Evolutionary conservation across 2,888 invertebrate genomes (phyloP), one percentile per base, ranked within the genome.

Genomic region (Macropis europaea): DNA sequence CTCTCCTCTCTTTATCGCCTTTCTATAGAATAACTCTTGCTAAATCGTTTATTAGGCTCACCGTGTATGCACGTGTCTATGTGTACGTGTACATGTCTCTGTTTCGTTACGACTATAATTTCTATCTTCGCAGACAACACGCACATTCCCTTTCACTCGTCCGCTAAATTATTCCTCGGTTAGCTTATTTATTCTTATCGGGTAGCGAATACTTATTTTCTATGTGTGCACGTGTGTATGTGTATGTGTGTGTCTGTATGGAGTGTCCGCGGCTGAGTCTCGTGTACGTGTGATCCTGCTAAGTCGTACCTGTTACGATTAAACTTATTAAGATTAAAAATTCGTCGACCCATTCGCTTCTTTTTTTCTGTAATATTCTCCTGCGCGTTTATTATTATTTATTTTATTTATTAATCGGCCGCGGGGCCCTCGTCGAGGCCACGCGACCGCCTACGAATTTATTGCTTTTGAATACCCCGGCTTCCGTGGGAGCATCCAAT

Each of bases 401-500:
- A 60, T 77, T n/a, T n/a, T n/a, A n/a, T n/a, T n/a, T n/a, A 73
- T 73, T 79, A 74, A 73, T 82, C 72, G 78, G 73, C 48, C 74
- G 76, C 72, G 67, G 38, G 62, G 50, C 32, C 64, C 74, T 74
- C 60, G 42, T 45, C 54, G 66, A 67, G 72, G 69, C 66, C 34
- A 53, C 68, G 74, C 76, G 77, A 71, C 76, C 81, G 74, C 22
- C 77, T 89, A 89, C 88, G 81, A 88, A 84, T 81, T 85, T 89
- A 89, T 89, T 89, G 89, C 88, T 89, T 89, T 89, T 89, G 85
- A 89, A 89, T 89, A 88, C 88, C 87, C 87, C 88, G 89, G 89
- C 88, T 88, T 88, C 84, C 82, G 83, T 88, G 88, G 88, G 89
- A 89, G 76, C 83, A 88, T 89, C 88, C 87, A 87, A 85, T 84